These are phyloP conservation scores for Scomberomorus guttatus DNA, from an alignment of 2,797 vertebrate genomes.

Conservation along the genomic window DNA sequence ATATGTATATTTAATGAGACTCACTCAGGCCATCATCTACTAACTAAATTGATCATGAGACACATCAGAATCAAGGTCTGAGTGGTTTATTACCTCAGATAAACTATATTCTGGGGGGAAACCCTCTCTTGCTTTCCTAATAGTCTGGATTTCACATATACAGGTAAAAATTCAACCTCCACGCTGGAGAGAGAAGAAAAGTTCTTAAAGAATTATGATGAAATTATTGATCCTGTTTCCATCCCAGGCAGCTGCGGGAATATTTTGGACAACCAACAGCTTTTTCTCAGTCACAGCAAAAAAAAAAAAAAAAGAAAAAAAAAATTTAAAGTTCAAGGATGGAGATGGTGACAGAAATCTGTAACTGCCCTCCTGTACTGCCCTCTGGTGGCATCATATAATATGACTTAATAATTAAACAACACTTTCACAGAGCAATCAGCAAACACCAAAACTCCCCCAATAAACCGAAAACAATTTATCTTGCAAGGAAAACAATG, in stretches of 20 bases:
- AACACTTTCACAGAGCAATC: neutral
- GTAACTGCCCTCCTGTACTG: constrained; percentile 55
- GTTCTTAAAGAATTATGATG: neutral
- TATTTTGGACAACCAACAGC: neutral
- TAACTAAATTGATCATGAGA: neutral
- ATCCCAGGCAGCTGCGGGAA: neutral
- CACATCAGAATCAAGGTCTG: neutral
- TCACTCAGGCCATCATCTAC: neutral
- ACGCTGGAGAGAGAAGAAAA: neutral
- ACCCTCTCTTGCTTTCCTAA: too few relatives aligned
- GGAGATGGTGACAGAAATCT: neutral
- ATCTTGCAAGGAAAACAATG: neutral
- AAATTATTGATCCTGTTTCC: neutral
- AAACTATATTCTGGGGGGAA: too few relatives aligned
- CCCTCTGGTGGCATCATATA: constrained; percentile 67
- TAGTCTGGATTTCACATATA: neutral
- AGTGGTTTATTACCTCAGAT: neutral
- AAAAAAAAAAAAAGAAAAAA: too few relatives aligned
- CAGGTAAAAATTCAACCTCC: neutral
- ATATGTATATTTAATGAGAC: neutral
- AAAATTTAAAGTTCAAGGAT: neutral
- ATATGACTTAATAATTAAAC: neutral
- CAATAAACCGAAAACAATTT: neutral
- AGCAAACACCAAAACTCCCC: neutral
- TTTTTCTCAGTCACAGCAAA: neutral